Conservation (phyloP, 2,113 vertebrate genomes). For the Leiothrix lutea region DNA sequence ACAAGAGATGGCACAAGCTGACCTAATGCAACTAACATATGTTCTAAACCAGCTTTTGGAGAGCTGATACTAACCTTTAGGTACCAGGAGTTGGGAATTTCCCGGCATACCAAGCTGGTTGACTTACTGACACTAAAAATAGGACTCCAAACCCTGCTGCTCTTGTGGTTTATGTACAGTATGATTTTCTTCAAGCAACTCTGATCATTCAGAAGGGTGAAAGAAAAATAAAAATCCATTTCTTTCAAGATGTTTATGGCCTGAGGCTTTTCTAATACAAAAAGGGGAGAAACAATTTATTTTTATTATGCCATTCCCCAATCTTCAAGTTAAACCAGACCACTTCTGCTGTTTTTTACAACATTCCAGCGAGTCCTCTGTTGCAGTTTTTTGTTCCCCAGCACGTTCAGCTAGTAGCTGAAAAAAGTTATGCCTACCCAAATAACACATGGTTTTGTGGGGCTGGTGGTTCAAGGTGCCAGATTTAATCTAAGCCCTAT, state of each 20-base stretch:
- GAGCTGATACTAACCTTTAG: slow-evolving; percentile 17
- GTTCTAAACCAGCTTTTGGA: neutral
- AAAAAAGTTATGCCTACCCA: neutral
- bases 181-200: neutral
- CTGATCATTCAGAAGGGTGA: neutral
- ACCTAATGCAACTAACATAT: slow-evolving; percentile 27
- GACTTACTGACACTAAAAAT: slow-evolving; percentile 15
- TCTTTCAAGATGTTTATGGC: slow-evolving; percentile 25
- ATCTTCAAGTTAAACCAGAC: slow-evolving; percentile 41
- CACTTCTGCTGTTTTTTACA: slow-evolving; percentile 28
- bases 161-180: neutral
- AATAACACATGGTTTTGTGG: neutral
- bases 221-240: neutral
- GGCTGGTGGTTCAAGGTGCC: neutral
- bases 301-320: slow-evolving; percentile 32
- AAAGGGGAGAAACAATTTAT: slow-evolving; percentile 15
- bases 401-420: neutral
- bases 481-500: neutral
- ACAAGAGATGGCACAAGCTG: slow-evolving; percentile 16
- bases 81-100: slow-evolving; percentile 38
- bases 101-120: neutral
- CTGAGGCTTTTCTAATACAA: slow-evolving; percentile 24
- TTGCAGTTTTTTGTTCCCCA: neutral
- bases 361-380: neutral
- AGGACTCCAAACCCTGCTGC: neutral